These are phyloP conservation scores for Dendrolimus pini DNA, from an alignment of 2,888 invertebrate genomes.

Conservation along the genomic window DNA sequence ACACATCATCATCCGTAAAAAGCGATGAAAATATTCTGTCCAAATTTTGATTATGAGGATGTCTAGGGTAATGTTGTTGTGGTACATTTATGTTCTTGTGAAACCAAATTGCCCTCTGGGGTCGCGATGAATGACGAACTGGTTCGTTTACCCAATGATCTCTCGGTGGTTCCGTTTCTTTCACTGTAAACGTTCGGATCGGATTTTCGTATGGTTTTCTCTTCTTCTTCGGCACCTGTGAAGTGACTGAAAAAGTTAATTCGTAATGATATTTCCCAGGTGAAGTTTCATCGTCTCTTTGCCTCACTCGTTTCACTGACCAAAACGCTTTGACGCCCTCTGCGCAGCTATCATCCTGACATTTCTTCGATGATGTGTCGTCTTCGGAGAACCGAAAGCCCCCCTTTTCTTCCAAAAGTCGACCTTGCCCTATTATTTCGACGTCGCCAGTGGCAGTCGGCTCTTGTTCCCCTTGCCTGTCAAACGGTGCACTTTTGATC, in stretches of 20 bases:
- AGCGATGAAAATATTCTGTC: constrained; percentile 60
- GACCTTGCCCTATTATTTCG: constrained; percentile 79
- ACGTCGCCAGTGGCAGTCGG: constrained; percentile 79
- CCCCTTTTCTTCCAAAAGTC: constrained; percentile 69
- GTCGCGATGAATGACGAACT: constrained; percentile 25
- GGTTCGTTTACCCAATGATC: constrained; percentile 24
- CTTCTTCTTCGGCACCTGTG: constrained; percentile 66
- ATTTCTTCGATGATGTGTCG: constrained; percentile 42
- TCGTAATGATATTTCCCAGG: constrained; percentile 76
- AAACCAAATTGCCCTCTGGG: constrained; percentile 54
- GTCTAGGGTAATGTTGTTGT: constrained; percentile 27
- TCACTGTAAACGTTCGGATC: constrained; percentile 80
- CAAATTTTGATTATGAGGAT: constrained; percentile 36
- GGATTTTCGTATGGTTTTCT: constrained; percentile 70
- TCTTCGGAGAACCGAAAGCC: constrained; percentile 77
- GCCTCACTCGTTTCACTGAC: constrained; percentile 82
- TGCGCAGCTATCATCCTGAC: constrained; percentile 61
- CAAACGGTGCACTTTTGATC: constrained; percentile 64
- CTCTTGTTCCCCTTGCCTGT: constrained; percentile 48
- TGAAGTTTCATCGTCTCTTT: constrained; percentile 69
- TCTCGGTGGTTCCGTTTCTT: constrained; percentile 52
- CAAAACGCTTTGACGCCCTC: constrained; percentile 78
- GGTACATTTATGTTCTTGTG: constrained; percentile 51
- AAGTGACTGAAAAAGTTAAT: constrained; percentile 79
- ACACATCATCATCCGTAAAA: constrained; percentile 51